Evolutionary conservation across 2,113 vertebrate species (phyloP), one percentile per base, ranked within the genome.

Genomic region (Corythoichthys intestinalis): DNA sequence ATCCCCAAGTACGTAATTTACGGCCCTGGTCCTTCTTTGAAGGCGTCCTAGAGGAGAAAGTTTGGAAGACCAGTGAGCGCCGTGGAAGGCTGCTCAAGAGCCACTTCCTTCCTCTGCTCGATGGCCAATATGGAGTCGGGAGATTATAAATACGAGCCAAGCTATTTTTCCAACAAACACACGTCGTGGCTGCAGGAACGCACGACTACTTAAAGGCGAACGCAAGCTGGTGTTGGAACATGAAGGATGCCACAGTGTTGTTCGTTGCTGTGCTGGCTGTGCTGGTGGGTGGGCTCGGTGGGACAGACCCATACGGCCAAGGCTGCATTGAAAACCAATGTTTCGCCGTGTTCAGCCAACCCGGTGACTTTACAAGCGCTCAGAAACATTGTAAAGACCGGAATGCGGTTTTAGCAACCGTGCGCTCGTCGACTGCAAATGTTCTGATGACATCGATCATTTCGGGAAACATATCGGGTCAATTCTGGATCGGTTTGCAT

Each of bases 401-500:
- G 1, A 12, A 12, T 0, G 90, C 88, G 0, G 61, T 84, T 11
- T 35, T 92, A 4, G 84, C 90, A 82, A 86, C 84, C 0, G 81
- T 92, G 38, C 85, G 80, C 46, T 81, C 85, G 0, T 34, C 56
- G 0, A 67, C 14, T 0, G 62, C 66, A 0, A 71, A 76, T 44
- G 6, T 44, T 1, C 9, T 6, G 70, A 76, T 1, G 20, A 57
- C 0, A 28, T 93, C 1, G 8, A 3, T 0, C 4, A 78, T 91
- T 53, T 1, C 90, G 34, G 67, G 68, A 0, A 80, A 64, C 65
- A 1, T 46, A 0, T 41, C 39, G 2, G 88, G 87, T 11, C 34
- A 69, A 1, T 87, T 85, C 60, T 93, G 91, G 92, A 83, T 93
- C 62, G 92, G 90, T 14, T 69, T 92, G 38, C 69, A 83, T 12